Evolutionary conservation across 37 sponge, comb jelly and placozoan genomes (phyloP).

Genomic region (Ianthella basta): DNA sequence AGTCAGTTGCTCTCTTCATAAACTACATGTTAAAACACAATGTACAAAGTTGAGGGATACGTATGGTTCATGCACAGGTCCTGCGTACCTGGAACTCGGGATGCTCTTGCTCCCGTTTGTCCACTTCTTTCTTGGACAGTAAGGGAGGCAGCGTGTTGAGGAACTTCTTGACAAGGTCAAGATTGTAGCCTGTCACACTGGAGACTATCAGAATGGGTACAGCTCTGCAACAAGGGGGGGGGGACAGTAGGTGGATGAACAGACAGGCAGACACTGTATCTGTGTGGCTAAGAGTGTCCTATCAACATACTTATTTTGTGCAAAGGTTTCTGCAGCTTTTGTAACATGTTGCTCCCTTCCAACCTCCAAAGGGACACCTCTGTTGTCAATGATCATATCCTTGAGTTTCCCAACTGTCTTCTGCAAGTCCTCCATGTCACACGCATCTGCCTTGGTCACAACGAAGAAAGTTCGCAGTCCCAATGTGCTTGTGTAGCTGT

Average conservation of each 20-base stretch:
- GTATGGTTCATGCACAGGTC: neutral
- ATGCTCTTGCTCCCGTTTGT: constrained; percentile 57
- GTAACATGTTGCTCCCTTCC: constrained; percentile 62
- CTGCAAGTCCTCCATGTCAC: constrained; percentile 46
- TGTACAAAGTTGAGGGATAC: too few relatives aligned
- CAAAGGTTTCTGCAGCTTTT: constrained; percentile 70
- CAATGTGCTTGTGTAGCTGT: constrained; percentile 87
- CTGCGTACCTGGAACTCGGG: constrained; percentile 76
- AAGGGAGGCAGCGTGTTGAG: constrained; percentile 78
- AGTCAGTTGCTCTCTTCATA: too few relatives aligned
- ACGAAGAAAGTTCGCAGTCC: constrained; percentile 86
- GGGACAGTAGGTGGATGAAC: neutral
- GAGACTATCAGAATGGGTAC: constrained; percentile 92
- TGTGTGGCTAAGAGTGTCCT: neutral
- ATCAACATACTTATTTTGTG: constrained; percentile 47
- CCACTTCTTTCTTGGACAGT: constrained; percentile 50
- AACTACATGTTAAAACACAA: too few relatives aligned
- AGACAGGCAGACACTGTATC: neutral
- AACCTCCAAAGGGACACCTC: constrained; percentile 46
- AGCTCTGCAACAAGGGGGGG: constrained; percentile 36
- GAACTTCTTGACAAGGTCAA: constrained; percentile 83
- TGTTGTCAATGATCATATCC: constrained; percentile 52
- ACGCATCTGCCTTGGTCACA: constrained; percentile 91
- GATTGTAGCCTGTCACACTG: constrained; percentile 86
- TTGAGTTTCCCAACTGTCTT: constrained; percentile 68